phyloP scores from a whole-genome alignment of 2,888 invertebrate species.

The Creontiades dilutus region DNA sequence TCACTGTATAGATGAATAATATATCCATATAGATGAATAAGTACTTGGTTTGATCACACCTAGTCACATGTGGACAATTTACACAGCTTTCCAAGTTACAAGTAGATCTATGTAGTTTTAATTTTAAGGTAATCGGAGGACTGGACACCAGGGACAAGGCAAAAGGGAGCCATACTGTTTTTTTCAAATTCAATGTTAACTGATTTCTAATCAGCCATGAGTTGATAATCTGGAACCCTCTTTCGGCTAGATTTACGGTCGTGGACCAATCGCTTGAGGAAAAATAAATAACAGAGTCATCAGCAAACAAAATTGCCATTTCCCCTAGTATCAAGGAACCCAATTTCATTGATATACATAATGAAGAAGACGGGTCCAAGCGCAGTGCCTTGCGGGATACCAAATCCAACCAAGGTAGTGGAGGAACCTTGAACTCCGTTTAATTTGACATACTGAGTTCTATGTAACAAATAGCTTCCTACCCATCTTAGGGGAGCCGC shows the following conservation, averaged over 20 bases:
- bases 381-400: conserved; percentile 40
- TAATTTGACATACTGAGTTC: conserved; percentile 23
- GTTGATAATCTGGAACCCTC: background rate
- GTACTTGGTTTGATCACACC: background rate
- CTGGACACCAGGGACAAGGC: background rate
- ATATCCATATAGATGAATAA: background rate
- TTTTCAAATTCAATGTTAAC: background rate
- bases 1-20: no score
- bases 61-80: background rate
- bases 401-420: background rate
- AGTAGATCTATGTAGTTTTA: background rate
- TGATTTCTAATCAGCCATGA: background rate
- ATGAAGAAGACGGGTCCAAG: background rate
- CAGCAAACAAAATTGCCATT: background rate
- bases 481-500: background rate
- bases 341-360: background rate
- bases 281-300: background rate
- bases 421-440: background rate
- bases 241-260: background rate
- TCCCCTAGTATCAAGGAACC: background rate
- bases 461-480: background rate
- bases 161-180: background rate
- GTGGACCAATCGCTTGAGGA: background rate
- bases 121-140: background rate
- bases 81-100: background rate